These are phyloP conservation scores for Intellagama lesueurii DNA, from an alignment of 2,797 vertebrate species.

Conservation along the genomic window DNA sequence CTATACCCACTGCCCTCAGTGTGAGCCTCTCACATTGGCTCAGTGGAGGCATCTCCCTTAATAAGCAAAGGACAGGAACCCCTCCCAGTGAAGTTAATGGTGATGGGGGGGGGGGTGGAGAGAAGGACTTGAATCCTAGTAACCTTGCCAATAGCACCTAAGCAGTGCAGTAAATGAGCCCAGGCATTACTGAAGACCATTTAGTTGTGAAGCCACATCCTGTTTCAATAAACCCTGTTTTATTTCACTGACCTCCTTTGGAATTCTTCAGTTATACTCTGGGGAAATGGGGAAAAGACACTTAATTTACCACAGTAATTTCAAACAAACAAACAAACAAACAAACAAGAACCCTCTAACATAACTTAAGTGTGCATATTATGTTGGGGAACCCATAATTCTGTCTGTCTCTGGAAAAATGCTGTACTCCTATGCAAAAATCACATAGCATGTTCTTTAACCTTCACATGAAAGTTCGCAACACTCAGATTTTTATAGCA, in stretches of 20 bases:
- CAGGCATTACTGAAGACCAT: slow-evolving; percentile 14
- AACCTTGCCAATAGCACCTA: no score
- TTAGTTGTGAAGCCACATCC: slow-evolving; percentile 33
- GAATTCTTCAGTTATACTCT: slow-evolving; percentile 36
- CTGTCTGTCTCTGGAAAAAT: neutral
- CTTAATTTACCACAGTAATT: slow-evolving; percentile 36
- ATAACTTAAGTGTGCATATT: slow-evolving; percentile 37
- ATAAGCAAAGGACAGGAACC: no score
- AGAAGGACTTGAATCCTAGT: no score
- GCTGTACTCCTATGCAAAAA: neutral
- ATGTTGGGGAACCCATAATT: slow-evolving; percentile 25
- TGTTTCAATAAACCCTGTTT: neutral
- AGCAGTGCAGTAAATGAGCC: no score
- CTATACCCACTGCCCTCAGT: no score
- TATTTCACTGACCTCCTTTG: slow-evolving; percentile 15
- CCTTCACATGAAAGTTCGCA: neutral
- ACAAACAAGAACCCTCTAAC: neutral
- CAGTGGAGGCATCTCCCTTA: no score
- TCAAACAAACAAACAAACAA: neutral
- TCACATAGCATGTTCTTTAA: neutral
- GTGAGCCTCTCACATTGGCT: no score
- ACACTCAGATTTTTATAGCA: neutral
- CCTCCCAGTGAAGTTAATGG: no score
- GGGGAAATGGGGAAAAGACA: neutral
- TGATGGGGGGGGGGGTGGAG: no score